A percentile compares a stretch with the other conserved stretches of the same genome.
These are phyloP conservation scores for Reticulitermes speratus DNA, from an alignment of 1,140 invertebrate genomes.

Conservation along the genomic window DNA sequence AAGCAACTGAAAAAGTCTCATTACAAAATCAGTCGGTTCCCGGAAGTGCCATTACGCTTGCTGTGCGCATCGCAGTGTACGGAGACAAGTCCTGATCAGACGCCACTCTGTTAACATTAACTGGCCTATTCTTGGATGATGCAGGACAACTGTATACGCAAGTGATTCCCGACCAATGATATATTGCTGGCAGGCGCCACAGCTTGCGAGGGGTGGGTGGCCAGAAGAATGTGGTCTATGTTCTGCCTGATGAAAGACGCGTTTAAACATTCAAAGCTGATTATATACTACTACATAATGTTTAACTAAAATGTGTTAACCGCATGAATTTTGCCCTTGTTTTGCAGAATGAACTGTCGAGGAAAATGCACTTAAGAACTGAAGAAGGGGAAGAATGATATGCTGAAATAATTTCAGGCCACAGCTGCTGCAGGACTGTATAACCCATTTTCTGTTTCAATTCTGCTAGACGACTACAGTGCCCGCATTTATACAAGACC, in stretches of 20 bases:
- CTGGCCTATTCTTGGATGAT: not conserved
- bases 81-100: not conserved
- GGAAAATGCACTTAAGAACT: not conserved
- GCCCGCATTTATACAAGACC: too few relatives aligned
- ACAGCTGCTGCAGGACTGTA: not conserved
- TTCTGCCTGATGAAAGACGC: not conserved
- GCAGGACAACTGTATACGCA: not conserved
- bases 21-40: too few relatives aligned
- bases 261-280: not conserved
- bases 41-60: too few relatives aligned
- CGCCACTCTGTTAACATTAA: not conserved
- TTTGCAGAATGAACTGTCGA: not conserved
- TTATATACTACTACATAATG: not conserved
- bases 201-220: not conserved
- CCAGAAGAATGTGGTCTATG: not conserved
- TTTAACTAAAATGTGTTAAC: conserved; percentile 4
- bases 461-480: not conserved
- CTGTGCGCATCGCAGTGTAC: not conserved
- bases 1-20: too few relatives aligned
- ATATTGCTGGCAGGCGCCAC: not conserved
- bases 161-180: not conserved
- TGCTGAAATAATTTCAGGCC: not conserved
- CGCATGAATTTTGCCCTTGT: conserved; percentile 11
- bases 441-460: not conserved
- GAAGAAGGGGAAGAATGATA: not conserved